These are phyloP conservation scores for Drosophila truncata DNA, from an alignment of 1,140 invertebrate genomes.

Conservation along the genomic window DNA sequence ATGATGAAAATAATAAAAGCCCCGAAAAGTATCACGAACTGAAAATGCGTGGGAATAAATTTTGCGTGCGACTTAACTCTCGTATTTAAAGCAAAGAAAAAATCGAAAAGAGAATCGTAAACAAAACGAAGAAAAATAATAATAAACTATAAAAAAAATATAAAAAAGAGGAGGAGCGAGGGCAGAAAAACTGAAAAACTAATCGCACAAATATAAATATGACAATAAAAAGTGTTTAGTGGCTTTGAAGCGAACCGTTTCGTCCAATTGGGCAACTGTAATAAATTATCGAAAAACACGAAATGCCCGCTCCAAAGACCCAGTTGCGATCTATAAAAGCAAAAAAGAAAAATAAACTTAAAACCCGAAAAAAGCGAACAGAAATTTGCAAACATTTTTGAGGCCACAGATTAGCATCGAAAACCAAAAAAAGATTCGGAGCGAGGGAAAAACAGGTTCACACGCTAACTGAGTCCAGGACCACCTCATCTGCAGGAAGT, in stretches of 20 bases:
- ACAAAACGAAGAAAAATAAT: constrained; percentile 43
- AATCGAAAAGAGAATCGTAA: constrained; percentile 45
- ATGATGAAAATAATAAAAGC: constrained; percentile 44
- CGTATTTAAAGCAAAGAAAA: constrained; percentile 39
- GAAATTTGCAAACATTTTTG: constrained; percentile 64
- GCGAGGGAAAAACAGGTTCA: constrained; percentile 73
- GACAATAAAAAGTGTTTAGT: constrained; percentile 74
- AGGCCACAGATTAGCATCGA: constrained; percentile 74
- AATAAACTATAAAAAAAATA: constrained; percentile 11
- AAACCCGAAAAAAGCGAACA: constrained; percentile 23
- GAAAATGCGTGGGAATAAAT: constrained; percentile 79
- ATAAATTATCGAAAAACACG: constrained; percentile 84
- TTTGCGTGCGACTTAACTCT: constrained; percentile 72
- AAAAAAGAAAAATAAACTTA: constrained; percentile 19
- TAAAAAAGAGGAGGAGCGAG: constrained; percentile 22
- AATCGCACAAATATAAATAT: constrained; percentile 73
- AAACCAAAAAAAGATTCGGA: constrained; percentile 41
- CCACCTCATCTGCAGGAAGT: constrained; percentile 69
- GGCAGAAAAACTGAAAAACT: constrained; percentile 68
- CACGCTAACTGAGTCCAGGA: constrained; percentile 64
- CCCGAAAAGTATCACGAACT: constrained; percentile 67
- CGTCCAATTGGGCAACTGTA: constrained; percentile 76
- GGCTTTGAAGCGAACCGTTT: constrained; percentile 45
- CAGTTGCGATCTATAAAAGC: constrained; percentile 72
- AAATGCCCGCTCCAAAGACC: constrained; percentile 69